These are phyloP conservation scores for Lomographa bimaculata DNA, from an alignment of 2,888 invertebrate genomes.

Conservation along the genomic window DNA sequence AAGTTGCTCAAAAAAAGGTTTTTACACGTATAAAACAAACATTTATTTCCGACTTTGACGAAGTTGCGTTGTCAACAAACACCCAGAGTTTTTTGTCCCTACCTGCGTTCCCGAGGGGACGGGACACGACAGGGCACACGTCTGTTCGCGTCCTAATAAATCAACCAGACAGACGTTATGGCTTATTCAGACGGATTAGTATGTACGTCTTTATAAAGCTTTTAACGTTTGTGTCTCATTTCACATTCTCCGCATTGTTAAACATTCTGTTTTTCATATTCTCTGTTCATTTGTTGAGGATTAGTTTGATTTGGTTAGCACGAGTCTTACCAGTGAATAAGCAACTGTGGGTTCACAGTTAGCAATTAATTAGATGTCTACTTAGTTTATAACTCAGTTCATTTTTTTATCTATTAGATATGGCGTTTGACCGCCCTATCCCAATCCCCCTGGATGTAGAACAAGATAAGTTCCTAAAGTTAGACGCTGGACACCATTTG, in stretches of 20 bases:
- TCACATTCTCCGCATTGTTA: not conserved
- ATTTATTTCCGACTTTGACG: constrained; percentile 51
- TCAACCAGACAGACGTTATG: constrained; percentile 62
- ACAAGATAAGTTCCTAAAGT: no score
- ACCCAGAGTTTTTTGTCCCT: constrained; percentile 65
- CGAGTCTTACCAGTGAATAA: no score
- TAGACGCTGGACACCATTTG: no score
- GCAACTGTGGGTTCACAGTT: no score
- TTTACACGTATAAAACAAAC: constrained; percentile 22
- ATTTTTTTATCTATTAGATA: no score
- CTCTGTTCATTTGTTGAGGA: no score
- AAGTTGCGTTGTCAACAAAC: constrained; percentile 71
- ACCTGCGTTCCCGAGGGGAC: constrained; percentile 53
- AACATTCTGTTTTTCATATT: no score
- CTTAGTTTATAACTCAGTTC: no score
- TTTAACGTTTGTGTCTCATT: constrained; percentile 4
- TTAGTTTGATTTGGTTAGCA: no score
- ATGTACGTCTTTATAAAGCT: constrained; percentile 22
- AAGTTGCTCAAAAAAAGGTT: constrained; percentile 22
- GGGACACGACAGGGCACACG: constrained; percentile 55
- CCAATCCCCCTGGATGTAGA: no score
- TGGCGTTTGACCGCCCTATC: no score
- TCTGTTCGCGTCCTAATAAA: constrained; percentile 68
- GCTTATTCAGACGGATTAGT: constrained; percentile 44
- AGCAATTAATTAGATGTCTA: no score